Percentiles rank a stretch among this genome's conserved stretches.
These are phyloP conservation scores for Aspidiotus rigidus DNA, from an alignment of 2,888 invertebrate species.

Conservation along the genomic window DNA sequence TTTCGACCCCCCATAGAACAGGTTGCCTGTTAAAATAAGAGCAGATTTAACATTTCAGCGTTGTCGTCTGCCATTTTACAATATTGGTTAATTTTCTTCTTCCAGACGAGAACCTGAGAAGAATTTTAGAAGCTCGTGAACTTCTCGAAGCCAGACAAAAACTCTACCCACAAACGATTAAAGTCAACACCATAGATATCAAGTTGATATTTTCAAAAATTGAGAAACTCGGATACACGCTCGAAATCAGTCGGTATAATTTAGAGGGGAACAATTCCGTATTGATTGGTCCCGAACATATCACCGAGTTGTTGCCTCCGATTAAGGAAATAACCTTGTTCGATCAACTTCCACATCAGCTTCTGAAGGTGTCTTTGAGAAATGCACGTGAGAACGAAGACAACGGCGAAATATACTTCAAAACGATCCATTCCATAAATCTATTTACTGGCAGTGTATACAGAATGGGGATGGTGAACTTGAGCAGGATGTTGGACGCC, in stretches of 20 bases:
- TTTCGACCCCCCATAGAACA: no score
- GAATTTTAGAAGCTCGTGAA: conserved; percentile 25
- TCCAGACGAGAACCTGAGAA: conserved; percentile 26
- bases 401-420: conserved; percentile 23
- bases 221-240: conserved; percentile 29
- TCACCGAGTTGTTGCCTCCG: conserved; percentile 27
- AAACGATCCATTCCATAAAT: conserved; percentile 24
- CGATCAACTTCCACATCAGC: conserved; percentile 21
- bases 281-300: conserved; percentile 22
- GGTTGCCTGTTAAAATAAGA: no score
- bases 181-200: conserved; percentile 27
- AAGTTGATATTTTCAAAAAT: conserved; percentile 23
- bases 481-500: conserved; percentile 15
- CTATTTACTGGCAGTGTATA: conserved; percentile 32
- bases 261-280: conserved; percentile 14
- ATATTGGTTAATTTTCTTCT: not conserved
- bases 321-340: conserved; percentile 18
- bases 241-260: conserved; percentile 25
- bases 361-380: conserved; percentile 25
- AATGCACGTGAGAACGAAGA: conserved; percentile 25
- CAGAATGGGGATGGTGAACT: conserved; percentile 25
- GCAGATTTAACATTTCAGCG: no score
- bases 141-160: conserved; percentile 20
- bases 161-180: conserved; percentile 5
- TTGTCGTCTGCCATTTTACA: no score